phyloP scores from a whole-genome alignment of 2,113 vertebrate species.

The Pluvialis apricaria region DNA sequence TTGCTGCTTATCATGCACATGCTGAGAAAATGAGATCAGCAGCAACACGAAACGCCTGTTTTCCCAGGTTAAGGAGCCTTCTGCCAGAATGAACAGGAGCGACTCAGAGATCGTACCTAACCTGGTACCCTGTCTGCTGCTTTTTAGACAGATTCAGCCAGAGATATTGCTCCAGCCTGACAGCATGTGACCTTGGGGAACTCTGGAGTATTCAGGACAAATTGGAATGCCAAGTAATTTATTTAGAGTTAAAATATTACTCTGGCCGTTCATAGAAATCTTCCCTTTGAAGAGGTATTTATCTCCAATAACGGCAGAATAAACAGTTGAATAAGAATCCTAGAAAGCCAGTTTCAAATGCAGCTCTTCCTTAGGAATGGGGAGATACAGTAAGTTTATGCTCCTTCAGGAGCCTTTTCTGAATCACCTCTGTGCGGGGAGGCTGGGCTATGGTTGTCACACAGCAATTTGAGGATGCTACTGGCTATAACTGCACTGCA shows the following conservation, averaged over 20 bases:
- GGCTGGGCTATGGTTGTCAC: background rate
- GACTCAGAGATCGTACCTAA: background rate
- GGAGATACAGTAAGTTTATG: background rate
- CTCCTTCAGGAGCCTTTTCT: background rate
- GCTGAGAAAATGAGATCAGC: background rate
- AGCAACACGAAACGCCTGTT: background rate
- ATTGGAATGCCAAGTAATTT: slow-evolving; percentile 64
- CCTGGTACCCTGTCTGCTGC: background rate
- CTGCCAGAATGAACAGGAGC: background rate
- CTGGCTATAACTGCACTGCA: background rate
- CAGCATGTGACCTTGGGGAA: slow-evolving; percentile 28
- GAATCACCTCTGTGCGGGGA: background rate
- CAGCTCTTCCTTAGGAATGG: background rate
- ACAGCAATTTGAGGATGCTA: background rate
- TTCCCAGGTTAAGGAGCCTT: background rate
- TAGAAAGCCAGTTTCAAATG: background rate
- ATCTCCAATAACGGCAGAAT: slow-evolving; percentile 24
- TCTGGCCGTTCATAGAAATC: slow-evolving; percentile 7
- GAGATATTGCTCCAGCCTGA: slow-evolving; percentile 14
- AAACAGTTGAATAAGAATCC: background rate
- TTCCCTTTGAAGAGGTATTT: slow-evolving; percentile 32
- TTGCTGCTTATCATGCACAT: slow-evolving; percentile 40
- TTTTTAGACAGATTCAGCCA: slow-evolving; percentile 43
- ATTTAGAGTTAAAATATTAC: slow-evolving; percentile 57
- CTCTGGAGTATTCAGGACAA: slow-evolving; percentile 23